Percentiles rank a stretch among this genome's conserved stretches.
Evolutionary conservation across 2,797 vertebrate genomes (phyloP).

Genomic region (Clarias platycephalus): DNA sequence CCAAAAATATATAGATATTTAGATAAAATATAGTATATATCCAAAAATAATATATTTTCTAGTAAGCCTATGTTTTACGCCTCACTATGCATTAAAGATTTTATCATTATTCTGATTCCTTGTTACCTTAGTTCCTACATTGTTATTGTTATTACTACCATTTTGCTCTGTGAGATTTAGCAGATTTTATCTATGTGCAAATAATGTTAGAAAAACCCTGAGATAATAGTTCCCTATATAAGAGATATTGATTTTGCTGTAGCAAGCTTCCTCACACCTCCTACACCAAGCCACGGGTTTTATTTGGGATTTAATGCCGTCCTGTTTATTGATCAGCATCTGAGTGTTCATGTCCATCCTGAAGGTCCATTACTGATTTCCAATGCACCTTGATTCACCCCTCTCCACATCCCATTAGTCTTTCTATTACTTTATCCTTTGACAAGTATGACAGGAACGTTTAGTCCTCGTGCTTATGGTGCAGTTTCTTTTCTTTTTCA

Average conservation of each 20-base stretch:
- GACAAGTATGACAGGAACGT: neutral
- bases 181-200: neutral
- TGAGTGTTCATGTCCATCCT: neutral
- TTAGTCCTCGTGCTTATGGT: neutral
- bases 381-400: neutral
- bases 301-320: neutral
- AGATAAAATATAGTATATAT: too few species aligned
- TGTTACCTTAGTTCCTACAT: neutral
- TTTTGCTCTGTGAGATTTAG: neutral
- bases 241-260: neutral
- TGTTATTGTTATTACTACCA: neutral
- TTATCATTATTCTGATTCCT: neutral
- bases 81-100: neutral
- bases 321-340: neutral
- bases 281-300: neutral
- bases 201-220: neutral
- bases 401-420: neutral
- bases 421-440: neutral
- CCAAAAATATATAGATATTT: too few species aligned
- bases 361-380: neutral
- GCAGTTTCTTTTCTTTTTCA: neutral
- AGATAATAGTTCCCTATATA: neutral
- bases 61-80: neutral
- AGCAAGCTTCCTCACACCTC: neutral
- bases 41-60: neutral